Conservation (phyloP, 2,113 vertebrate genomes). For the Phodopus roborovskii region DNA sequence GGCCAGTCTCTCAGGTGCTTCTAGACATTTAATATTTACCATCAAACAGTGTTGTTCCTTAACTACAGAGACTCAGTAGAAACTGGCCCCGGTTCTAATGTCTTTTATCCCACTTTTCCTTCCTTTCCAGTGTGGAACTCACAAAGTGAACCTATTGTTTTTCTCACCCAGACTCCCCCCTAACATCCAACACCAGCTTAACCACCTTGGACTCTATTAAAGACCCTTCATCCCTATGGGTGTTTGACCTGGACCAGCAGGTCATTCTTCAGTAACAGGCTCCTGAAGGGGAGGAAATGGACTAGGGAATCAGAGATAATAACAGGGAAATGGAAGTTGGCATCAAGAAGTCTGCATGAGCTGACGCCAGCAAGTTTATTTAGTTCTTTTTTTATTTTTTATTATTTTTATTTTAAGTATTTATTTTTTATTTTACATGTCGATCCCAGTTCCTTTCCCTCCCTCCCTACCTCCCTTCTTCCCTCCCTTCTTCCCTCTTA, state of each 20-base stretch:
- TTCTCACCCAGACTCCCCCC: not conserved
- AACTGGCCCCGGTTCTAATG: not conserved
- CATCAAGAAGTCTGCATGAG: not conserved
- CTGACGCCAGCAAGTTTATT: not conserved
- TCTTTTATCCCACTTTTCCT: not conserved
- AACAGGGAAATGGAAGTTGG: not conserved
- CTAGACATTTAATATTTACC: not conserved
- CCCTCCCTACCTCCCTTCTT: too few species aligned
- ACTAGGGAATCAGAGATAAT: not conserved
- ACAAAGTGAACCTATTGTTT: not conserved
- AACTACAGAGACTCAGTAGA: not conserved
- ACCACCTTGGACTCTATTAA: not conserved
- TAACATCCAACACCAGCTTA: not conserved
- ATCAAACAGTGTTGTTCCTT: too few species aligned
- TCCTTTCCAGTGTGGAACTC: not conserved
- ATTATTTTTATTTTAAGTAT: too few species aligned
- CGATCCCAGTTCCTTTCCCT: too few species aligned
- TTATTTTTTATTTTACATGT: too few species aligned
- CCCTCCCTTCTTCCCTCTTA: too few species aligned
- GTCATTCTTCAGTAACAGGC: not conserved
- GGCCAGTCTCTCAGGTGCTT: not conserved
- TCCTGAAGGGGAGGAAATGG: not conserved
- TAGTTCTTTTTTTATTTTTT: too few species aligned
- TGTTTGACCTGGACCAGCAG: not conserved
- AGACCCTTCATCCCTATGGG: not conserved